phyloP scores from a whole-genome alignment of 1,140 invertebrate genomes.

The Homarus americanus region DNA sequence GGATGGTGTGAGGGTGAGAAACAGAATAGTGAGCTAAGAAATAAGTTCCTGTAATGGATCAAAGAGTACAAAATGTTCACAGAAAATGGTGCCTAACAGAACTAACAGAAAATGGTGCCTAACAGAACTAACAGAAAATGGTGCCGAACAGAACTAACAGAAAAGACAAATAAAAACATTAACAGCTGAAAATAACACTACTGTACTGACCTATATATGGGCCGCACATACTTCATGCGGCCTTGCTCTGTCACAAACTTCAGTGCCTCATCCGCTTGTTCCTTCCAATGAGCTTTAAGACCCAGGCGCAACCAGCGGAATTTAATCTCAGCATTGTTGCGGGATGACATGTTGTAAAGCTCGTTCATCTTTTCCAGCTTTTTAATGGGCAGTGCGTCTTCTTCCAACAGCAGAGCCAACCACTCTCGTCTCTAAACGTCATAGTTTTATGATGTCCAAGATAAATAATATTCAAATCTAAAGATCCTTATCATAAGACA shows the following conservation, averaged over 20 bases:
- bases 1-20: too few relatives aligned
- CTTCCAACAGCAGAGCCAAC: constrained; percentile 84
- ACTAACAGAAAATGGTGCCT: too few relatives aligned
- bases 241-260: constrained; percentile 90
- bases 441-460: background rate
- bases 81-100: too few relatives aligned
- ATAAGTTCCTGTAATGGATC: too few relatives aligned
- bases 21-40: too few relatives aligned
- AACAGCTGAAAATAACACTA: too few relatives aligned
- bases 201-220: constrained; percentile 85
- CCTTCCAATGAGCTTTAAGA: constrained; percentile 85
- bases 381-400: constrained; percentile 79
- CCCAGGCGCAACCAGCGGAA: constrained; percentile 88
- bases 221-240: constrained; percentile 93
- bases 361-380: constrained; percentile 84
- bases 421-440: constrained; percentile 81
- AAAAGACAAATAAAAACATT: too few relatives aligned
- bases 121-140: too few relatives aligned
- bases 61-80: too few relatives aligned
- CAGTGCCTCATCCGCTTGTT: constrained; percentile 83
- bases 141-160: too few relatives aligned
- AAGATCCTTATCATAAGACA: background rate
- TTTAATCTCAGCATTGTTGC: constrained; percentile 88
- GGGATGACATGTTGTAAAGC: constrained; percentile 84
- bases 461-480: too few relatives aligned